Base-by-base conservation (phyloP, 2,888 invertebrate genomes). In the Pristionchus fissidentatus region DNA sequence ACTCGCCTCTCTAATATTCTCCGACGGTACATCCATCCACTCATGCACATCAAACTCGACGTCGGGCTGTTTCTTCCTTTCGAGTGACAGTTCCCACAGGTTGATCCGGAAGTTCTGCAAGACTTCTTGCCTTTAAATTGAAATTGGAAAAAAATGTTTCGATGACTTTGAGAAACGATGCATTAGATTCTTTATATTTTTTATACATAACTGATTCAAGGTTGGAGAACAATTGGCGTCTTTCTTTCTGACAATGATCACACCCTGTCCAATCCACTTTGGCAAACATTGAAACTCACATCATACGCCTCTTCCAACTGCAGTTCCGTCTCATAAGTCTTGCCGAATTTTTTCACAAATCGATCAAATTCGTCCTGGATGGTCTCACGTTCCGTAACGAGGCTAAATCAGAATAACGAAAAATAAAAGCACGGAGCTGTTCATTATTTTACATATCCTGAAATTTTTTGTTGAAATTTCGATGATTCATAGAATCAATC, bases 11-110 rank as follows among this genome's bases (percentile, higher is more conserved):
- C 13, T 79, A 26, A 79, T 49, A 8, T 15, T 38, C 19, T n/a
- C 29, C 3, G 57, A n/a, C 19, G 22, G 38, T 10, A 49, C 26
- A 19, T 79, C 79, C 79, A 79, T 79, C 79, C 79, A 79, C 41
- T 52, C 55, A 57, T 79, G 79, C 13, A 57, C 55, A 38, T 38
- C 79, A 15, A 79, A 57, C 8, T 41, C 41, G 19, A 57, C 57
- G 4, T 15, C 29, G 8, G 79, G 79, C 26, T 79, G 55, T 15
- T 29, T 38, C 10, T n/a, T 57, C 41, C 38, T 38, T 13, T 79
- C 79, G 1, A 32, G 41, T 8, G 55, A n/a, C 32, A 79, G 35
- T 0, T 79, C 79, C 10, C n/a, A 1, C 57, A 79, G 35, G 26
- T 79, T 79, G 13, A 29, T 29, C 3, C n/a, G 7, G 41, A 79